Conservation (phyloP, 2,888 invertebrate species). For the Drosophila flavopinicola region DNA sequence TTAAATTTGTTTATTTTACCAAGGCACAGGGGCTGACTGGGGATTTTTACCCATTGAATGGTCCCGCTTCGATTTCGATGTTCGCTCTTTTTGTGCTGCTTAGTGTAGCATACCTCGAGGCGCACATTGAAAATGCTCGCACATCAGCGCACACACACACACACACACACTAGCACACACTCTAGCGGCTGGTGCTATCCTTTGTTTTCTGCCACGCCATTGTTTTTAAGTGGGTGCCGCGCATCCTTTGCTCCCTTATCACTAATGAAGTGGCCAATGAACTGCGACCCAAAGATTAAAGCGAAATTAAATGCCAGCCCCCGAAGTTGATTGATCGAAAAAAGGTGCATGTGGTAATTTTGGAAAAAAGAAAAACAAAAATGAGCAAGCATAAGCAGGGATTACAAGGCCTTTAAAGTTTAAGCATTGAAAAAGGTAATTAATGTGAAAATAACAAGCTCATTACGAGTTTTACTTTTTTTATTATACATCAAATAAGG, state of each 20-base stretch:
- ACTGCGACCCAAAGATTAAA: conserved; percentile 75
- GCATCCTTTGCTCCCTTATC: conserved; percentile 66
- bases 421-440: conserved; percentile 13
- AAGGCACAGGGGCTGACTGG: conserved; percentile 19
- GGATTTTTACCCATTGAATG: conserved; percentile 30
- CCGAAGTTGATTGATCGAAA: conserved; percentile 57
- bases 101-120: conserved; percentile 61
- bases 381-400: neutral
- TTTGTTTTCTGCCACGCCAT: conserved; percentile 70
- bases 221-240: conserved; percentile 75
- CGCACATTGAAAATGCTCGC: conserved; percentile 46
- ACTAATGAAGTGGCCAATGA: conserved; percentile 79
- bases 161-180: conserved; percentile 9
- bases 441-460: conserved; percentile 8
- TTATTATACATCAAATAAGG: neutral
- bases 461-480: conserved; percentile 2
- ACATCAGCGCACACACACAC: conserved; percentile 22
- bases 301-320: conserved; percentile 72
- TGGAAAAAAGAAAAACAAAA: conserved; percentile 20
- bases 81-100: conserved; percentile 42
- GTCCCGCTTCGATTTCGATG: conserved; percentile 57
- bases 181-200: conserved; percentile 29
- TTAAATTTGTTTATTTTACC: conserved; percentile 77
- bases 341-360: conserved; percentile 55
- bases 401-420: neutral